Evolutionary conservation across 2,888 invertebrate genomes (phyloP).

Genomic region (Melieria picta): DNA sequence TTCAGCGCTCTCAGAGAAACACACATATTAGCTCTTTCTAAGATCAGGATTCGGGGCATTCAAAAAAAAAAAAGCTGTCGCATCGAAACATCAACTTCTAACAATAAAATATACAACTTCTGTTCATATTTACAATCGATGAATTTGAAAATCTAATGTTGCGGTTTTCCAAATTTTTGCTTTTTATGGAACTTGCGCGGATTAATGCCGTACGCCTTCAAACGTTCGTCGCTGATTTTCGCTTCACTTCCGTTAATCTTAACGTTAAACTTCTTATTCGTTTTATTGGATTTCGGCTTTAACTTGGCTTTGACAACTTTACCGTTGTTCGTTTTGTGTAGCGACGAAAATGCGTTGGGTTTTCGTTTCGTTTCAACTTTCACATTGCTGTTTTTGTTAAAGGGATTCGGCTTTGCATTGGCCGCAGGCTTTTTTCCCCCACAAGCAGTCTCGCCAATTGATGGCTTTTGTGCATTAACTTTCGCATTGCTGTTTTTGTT

Average conservation of each 20-base stretch:
- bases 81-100: too few species aligned
- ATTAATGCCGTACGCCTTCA: constrained; percentile 92
- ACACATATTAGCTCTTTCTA: too few species aligned
- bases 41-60: too few species aligned
- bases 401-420: constrained; percentile 20
- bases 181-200: constrained; percentile 77
- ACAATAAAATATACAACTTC: too few species aligned
- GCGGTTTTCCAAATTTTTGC: constrained; percentile 53
- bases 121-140: too few species aligned
- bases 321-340: background rate
- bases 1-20: too few species aligned
- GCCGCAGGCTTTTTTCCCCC: constrained; percentile 21
- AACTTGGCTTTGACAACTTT: background rate
- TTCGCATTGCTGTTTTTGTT: background rate
- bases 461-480: background rate
- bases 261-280: constrained; percentile 20
- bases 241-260: constrained; percentile 30
- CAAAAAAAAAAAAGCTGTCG: too few species aligned
- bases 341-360: too few species aligned
- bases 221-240: constrained; percentile 76
- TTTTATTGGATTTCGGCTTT: constrained; percentile 34
- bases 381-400: background rate
- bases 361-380: too few species aligned
- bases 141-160: background rate
- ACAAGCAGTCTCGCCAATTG: background rate